Percentiles rank a stretch among this genome's conserved stretches.
Evolutionary conservation across 30 jellyfish, hydroid and myxozoan species (phyloP).

Genomic region (Cassiopea xamachana): DNA sequence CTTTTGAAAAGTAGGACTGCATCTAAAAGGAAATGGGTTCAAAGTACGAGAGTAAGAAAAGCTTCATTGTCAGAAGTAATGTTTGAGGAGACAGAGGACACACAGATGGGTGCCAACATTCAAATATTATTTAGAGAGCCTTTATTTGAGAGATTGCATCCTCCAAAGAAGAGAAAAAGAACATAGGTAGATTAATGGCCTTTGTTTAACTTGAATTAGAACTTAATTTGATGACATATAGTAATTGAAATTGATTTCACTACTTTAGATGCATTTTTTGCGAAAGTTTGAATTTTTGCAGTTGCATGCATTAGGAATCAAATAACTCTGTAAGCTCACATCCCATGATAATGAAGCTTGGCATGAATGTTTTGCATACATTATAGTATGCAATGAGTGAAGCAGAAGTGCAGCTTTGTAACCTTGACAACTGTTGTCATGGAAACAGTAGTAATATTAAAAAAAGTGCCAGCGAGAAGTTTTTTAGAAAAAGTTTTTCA

Average conservation of each 20-base stretch:
- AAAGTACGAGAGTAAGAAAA: background rate
- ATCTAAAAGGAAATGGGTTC: background rate
- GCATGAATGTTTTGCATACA: background rate
- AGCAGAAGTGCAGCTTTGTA: too few species aligned
- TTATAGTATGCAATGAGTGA: too few species aligned
- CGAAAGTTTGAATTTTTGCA: background rate
- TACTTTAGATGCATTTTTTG: background rate
- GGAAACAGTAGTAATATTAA: too few species aligned
- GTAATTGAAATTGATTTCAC: background rate
- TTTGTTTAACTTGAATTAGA: background rate
- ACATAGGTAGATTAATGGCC: background rate
- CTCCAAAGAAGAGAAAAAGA: background rate
- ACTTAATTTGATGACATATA: background rate
- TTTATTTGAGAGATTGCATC: slow-evolving; percentile 15
- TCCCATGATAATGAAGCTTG: background rate
- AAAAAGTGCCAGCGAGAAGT: too few species aligned
- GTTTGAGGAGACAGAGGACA: background rate
- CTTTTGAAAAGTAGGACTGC: slow-evolving; percentile 1
- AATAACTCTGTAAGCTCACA: background rate
- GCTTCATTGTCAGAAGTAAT: background rate
- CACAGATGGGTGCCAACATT: background rate
- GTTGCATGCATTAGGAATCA: background rate
- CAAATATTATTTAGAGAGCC: slow-evolving; percentile 18
- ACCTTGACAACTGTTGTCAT: too few species aligned
- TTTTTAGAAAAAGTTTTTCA: too few species aligned